Evolutionary conservation across 2,113 vertebrate genomes (phyloP).

Genomic region (Anhinga anhinga): DNA sequence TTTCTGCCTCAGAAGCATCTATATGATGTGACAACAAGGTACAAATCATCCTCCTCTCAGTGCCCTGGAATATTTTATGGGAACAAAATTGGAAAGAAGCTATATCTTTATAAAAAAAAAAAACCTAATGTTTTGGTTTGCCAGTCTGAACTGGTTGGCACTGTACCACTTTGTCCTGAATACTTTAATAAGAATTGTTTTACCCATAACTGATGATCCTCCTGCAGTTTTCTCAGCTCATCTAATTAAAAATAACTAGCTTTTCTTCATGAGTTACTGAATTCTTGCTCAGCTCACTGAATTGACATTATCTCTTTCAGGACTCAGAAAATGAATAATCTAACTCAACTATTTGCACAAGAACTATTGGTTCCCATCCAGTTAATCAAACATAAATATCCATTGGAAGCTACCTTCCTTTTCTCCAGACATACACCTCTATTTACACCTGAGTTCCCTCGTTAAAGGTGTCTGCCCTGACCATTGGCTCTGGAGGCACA

Average conservation of each 20-base stretch:
- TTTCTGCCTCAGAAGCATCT: not conserved
- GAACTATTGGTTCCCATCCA: not conserved
- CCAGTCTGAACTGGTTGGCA: not conserved
- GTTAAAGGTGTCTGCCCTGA: not conserved
- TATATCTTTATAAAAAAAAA: not conserved
- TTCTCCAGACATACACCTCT: not conserved
- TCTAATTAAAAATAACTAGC: not conserved
- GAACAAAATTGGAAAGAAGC: not conserved
- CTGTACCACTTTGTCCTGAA: not conserved
- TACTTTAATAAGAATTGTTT: not conserved
- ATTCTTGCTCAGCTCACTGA: not conserved
- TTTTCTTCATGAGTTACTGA: not conserved
- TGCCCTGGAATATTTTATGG: not conserved
- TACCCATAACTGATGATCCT: not conserved
- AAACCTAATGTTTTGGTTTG: not conserved
- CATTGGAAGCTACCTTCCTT: not conserved
- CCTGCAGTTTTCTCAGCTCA: not conserved
- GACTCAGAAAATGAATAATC: not conserved
- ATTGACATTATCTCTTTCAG: not conserved
- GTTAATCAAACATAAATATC: not conserved
- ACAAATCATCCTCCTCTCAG: not conserved
- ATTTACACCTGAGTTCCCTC: not conserved
- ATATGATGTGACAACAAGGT: not conserved
- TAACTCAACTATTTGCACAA: not conserved
- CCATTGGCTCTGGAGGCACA: rapidly evolving